A percentile compares a stretch with the other conserved stretches of the same genome.
These are phyloP conservation scores for Danio albolineatus DNA, from an alignment of 2,797 vertebrate genomes.

Conservation along the genomic window DNA sequence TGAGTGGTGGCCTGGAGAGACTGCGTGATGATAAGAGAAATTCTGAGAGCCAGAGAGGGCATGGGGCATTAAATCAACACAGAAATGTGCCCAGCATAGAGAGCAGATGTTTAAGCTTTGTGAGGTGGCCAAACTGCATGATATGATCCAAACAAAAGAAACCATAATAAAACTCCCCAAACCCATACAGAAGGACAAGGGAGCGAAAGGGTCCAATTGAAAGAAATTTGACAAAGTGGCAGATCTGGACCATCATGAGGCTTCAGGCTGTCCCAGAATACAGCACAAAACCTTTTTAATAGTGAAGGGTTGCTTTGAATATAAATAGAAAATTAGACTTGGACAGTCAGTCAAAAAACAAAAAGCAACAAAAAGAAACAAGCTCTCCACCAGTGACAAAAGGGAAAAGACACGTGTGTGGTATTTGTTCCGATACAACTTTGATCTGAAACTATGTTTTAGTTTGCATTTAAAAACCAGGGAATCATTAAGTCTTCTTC, in stretches of 20 bases:
- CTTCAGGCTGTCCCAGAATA: conserved; percentile 19
- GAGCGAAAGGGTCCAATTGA: conserved; percentile 44
- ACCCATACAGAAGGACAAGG: conserved; percentile 48
- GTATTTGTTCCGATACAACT: conserved; percentile 5
- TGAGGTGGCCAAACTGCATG: conserved; percentile 69
- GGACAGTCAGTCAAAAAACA: background rate
- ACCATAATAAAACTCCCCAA: conserved; percentile 73
- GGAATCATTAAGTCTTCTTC: conserved; percentile 4
- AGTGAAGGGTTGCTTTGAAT: conserved; percentile 54
- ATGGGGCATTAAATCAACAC: conserved; percentile 72
- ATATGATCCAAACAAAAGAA: conserved; percentile 74
- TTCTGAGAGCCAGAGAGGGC: conserved; percentile 34
- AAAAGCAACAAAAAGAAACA: conserved; percentile 8
- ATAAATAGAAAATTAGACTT: conserved; percentile 60
- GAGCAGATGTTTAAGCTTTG: conserved; percentile 78
- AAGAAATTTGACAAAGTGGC: conserved; percentile 48
- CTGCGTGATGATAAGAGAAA: conserved; percentile 20
- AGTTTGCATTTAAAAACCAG: background rate
- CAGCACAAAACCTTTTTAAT: conserved; percentile 4
- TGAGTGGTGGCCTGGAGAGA: conserved; percentile 26
- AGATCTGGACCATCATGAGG: conserved; percentile 25
- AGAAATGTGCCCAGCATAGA: conserved; percentile 68
- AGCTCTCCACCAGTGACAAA: conserved; percentile 13
- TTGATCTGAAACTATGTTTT: conserved; percentile 8
- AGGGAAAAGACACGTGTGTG: background rate